Base-by-base conservation (phyloP, 1,140 invertebrate genomes). In the Pogonognathellus flavescens region DNA sequence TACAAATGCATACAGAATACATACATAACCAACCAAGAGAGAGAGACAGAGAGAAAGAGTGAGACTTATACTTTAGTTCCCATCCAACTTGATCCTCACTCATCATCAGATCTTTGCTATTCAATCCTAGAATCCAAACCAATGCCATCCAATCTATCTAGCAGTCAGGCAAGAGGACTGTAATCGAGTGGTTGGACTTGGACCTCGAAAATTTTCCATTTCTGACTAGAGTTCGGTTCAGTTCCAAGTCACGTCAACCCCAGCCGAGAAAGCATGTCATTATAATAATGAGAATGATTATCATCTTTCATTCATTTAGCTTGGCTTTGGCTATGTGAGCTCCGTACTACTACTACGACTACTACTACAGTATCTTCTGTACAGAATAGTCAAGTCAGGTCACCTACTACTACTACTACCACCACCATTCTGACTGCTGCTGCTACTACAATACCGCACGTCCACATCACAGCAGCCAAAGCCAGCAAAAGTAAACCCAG, bases 211-310 rank as follows among this genome's bases (percentile, higher is more conserved):
- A 50, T 60, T 59, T 62, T 41, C 55, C 57, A 31, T 55, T 57
- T 55, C 41, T 59, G 82, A 57, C 82, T 50, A 16, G 16, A 57
- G 18, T 31, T 76, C 70, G 70, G 49, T 76, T 50, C 41, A 50
- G 41, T 41, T 50, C 41, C 70, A n/a, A 76, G 70, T 76, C 70
- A 66, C 70, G 49, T 57, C 70, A 25, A 57, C 53, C 80, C 31
- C 76, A 55, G 60, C 59, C 20, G 60, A 82, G 82, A 87, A 85
- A 87, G 86, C 81, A 83, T 87, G 86, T 87, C 86, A 87, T 87
- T 87, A 87, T 87, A 85, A 87, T 87, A 87, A 87, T 87, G 86
- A 85, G 86, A 87, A 87, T 85, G 66, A 87, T 87, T 87, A 87
- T 85, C 86, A 87, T 87, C 80, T 72, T 81, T 84, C 66, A 76